Evolutionary conservation across 2,113 vertebrate species (phyloP).

Genomic region (Dermatemys mawii): DNA sequence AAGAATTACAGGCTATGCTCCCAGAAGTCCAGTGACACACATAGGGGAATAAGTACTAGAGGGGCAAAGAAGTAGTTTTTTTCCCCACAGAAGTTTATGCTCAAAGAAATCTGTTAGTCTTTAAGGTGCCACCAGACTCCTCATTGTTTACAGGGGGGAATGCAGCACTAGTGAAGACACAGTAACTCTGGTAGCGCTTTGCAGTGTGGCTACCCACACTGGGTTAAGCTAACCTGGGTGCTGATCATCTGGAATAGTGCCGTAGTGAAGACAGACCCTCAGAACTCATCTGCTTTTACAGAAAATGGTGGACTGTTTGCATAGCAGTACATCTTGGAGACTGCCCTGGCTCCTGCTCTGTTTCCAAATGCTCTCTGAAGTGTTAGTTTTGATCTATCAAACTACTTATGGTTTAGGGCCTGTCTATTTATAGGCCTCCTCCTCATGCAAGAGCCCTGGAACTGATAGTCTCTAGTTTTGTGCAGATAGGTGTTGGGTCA

Average conservation of each 20-base stretch:
- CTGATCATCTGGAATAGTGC: background rate
- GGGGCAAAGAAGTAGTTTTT: too few species aligned
- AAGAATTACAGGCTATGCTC: background rate
- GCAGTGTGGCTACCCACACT: too few species aligned
- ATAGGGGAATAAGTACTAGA: background rate
- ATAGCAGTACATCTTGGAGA: background rate
- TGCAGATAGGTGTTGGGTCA: background rate
- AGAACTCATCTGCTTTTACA: background rate
- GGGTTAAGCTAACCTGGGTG: background rate
- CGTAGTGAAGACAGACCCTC: background rate
- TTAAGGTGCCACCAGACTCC: too few species aligned
- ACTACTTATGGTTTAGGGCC: background rate
- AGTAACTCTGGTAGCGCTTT: too few species aligned
- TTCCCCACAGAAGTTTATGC: too few species aligned
- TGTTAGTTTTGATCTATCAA: background rate
- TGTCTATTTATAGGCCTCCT: background rate
- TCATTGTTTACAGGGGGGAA: background rate
- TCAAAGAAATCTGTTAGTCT: too few species aligned
- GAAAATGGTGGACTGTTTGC: background rate
- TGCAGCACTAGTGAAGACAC: too few species aligned
- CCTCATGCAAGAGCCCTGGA: background rate
- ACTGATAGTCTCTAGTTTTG: fast-evolving
- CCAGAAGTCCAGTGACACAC: background rate
- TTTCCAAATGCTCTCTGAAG: background rate
- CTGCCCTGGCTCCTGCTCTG: background rate